A percentile compares a stretch with the other conserved stretches of the same genome.
These are phyloP conservation scores for Bolinopsis microptera DNA, from an alignment of 37 sponge, comb jelly and placozoan species.

Conservation along the genomic window DNA sequence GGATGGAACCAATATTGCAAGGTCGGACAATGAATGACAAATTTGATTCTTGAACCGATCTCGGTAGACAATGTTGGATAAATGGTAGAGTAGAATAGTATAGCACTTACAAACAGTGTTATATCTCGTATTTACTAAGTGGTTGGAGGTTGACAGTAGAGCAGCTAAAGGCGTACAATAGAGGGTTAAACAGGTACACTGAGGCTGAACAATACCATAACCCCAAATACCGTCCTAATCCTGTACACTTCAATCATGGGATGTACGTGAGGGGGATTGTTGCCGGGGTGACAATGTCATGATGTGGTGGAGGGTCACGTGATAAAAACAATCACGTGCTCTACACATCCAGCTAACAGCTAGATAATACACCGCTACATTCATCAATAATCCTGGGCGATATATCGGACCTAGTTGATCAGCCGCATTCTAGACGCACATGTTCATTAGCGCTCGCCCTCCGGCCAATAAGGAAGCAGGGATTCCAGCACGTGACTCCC, in stretches of 20 bases:
- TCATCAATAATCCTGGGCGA: neutral
- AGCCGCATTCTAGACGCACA: neutral
- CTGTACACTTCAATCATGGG: neutral
- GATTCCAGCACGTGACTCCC: neutral
- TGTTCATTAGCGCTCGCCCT: neutral
- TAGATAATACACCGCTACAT: neutral
- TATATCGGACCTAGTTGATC: neutral
- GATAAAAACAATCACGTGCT: neutral
- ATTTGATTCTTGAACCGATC: no score
- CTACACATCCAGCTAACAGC: neutral
- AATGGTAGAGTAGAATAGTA: no score
- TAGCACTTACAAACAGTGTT: no score
- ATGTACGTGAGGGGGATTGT: neutral
- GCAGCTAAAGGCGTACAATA: neutral
- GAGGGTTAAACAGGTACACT: neutral
- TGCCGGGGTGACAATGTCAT: neutral
- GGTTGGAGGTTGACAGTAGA: no score
- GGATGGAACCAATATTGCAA: no score
- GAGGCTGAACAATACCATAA: neutral
- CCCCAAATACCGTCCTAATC: neutral
- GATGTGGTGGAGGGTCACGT: neutral
- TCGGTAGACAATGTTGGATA: no score
- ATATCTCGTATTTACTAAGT: no score
- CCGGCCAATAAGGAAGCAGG: neutral
- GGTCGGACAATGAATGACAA: no score